Evolutionary conservation across 2,888 invertebrate genomes (phyloP).

Genomic region (Acanthosepion esculentum): DNA sequence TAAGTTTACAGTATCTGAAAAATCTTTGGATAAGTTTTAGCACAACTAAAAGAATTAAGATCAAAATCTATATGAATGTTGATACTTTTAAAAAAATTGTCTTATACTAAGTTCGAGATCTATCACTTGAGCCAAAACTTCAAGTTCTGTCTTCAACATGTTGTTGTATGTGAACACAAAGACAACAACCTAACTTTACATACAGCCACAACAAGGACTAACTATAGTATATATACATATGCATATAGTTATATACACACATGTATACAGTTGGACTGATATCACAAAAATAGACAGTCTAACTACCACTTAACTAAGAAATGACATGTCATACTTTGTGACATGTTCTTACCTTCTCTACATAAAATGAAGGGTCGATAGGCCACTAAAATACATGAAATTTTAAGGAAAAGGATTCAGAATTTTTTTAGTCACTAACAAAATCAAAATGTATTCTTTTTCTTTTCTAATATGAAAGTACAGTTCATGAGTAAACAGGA

Average conservation of each 20-base stretch:
- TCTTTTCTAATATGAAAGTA: background rate
- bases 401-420: constrained; percentile 40
- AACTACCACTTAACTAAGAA: constrained; percentile 41
- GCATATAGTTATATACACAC: background rate
- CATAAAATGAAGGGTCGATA: constrained; percentile 42
- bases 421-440: background rate
- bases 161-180: background rate
- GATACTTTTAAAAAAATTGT: too few relatives aligned
- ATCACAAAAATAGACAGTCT: constrained; percentile 45
- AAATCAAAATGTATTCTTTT: background rate
- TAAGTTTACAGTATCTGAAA: too few relatives aligned
- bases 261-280: constrained; percentile 35
- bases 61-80: too few relatives aligned
- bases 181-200: background rate
- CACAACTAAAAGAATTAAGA: too few relatives aligned
- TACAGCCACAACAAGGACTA: background rate
- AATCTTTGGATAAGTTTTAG: too few relatives aligned
- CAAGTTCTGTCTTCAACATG: background rate
- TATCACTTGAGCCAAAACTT: constrained; percentile 3
- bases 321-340: background rate
- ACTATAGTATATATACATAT: background rate
- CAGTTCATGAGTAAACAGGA: background rate
- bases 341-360: constrained; percentile 44
- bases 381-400: constrained; percentile 46
- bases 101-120: background rate